Base-by-base conservation (phyloP, 2,797 vertebrate genomes). In the Octomys mimax region DNA sequence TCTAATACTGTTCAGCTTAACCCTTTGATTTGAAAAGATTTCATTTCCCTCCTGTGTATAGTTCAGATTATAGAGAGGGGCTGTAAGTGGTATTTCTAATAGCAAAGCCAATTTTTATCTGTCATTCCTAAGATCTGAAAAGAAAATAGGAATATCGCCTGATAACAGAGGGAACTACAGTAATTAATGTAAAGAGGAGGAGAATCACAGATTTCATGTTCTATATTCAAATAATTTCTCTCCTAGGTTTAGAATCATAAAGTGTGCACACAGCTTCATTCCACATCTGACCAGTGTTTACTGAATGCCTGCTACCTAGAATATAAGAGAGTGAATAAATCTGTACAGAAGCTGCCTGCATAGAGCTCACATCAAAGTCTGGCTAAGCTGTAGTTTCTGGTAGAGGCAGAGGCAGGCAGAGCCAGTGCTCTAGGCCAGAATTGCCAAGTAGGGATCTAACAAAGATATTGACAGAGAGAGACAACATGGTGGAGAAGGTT, bases 51-150 rank as follows among this genome's bases (percentile, higher is more conserved):
- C 66, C 57, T 73, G 21, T 70, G 22, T 86, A 73, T 7, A 91
- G 28, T 75, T 92, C 61, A 52, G 57, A 22, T 70, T 86, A 49
- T 0, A 71, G 66, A 52, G 10, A 62, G 39, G 8, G 2, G 71
- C 14, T 57, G 33, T n/a, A 49, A 89, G 24, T 77, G 73, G 42
- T 83, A 64, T 92, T 87, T 78, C 13, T 36, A 89, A 78, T 2
- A 11, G 22, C 54, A 95, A 96, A 89, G 61, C 52, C 57, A 70
- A 62, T 70, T 86, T 92, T 92, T 82, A 78, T 5, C 42, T 90
- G 52, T 49, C 88, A 89, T n/a, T 78, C n/a, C 54, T 92, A 71
- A 94, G 36, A 91, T 22, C 26, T 70, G 6, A 87, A 70, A 86
- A 92, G 12, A 62, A 89, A 16, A 89, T 16, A n/a, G 18, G 12